Conservation (phyloP, 1,140 invertebrate species). For the Gerris buenoi region DNA sequence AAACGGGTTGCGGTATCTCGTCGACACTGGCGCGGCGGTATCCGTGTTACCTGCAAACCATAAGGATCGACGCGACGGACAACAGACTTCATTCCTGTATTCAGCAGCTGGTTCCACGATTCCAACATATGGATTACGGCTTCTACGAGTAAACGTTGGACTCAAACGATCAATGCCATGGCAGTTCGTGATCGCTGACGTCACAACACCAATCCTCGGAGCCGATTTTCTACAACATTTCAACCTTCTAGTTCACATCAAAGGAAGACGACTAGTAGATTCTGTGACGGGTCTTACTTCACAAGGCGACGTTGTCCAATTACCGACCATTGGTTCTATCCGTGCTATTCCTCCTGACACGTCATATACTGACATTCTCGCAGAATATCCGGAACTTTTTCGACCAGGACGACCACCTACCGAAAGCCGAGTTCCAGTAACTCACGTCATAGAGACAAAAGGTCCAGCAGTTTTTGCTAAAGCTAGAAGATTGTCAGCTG, state of each 20-base stretch:
- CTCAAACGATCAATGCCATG: constrained; percentile 27
- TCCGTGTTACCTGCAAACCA: constrained; percentile 20
- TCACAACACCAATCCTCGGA: constrained; percentile 29
- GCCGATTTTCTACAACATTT: constrained; percentile 27
- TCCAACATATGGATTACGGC: constrained; percentile 25
- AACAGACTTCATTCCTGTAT: background rate
- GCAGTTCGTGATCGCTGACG: constrained; percentile 30
- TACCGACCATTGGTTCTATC: background rate
- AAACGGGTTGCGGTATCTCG: constrained; percentile 12
- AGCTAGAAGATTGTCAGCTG: constrained; percentile 28
- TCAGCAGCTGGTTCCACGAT: constrained; percentile 24
- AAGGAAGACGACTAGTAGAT: background rate
- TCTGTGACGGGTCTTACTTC: background rate
- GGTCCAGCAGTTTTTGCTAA: constrained; percentile 28
- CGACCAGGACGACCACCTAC: background rate
- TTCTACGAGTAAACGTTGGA: constrained; percentile 24
- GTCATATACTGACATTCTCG: background rate
- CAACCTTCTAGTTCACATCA: constrained; percentile 2
- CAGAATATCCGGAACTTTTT: background rate
- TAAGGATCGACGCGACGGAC: background rate
- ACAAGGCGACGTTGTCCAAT: background rate
- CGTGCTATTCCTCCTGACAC: background rate
- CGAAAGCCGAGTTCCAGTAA: background rate
- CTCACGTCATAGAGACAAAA: background rate
- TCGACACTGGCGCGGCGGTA: constrained; percentile 26